Evolutionary conservation across 2,888 invertebrate genomes (phyloP).

Genomic region (Drosophila mercatorum): DNA sequence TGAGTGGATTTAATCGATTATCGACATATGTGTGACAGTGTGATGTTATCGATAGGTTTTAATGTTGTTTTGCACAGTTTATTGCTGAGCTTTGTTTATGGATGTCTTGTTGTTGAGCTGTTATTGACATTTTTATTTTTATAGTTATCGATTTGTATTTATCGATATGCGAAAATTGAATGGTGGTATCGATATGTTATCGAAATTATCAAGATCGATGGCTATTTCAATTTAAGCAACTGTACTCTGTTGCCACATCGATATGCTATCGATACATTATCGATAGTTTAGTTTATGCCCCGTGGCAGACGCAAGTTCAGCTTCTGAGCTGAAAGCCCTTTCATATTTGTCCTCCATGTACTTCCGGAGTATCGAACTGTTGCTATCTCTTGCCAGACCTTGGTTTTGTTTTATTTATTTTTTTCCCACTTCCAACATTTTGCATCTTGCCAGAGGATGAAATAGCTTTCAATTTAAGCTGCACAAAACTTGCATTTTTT

Average conservation of each 20-base stretch:
- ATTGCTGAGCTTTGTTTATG: too few species aligned
- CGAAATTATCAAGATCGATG: background rate
- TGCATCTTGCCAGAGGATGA: background rate
- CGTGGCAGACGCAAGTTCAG: too few species aligned
- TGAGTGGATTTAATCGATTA: too few species aligned
- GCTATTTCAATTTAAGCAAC: background rate
- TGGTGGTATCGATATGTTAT: background rate
- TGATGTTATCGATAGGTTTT: background rate
- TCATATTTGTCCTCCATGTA: background rate
- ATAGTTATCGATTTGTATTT: background rate
- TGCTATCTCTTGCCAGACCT: background rate
- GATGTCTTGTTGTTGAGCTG: background rate
- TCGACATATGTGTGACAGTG: background rate
- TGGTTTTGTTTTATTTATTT: background rate
- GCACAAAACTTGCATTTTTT: background rate
- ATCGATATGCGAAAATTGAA: too few species aligned
- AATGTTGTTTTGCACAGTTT: too few species aligned
- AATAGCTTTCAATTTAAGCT: slow-evolving; percentile 16
- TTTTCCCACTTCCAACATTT: background rate
- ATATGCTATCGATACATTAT: background rate
- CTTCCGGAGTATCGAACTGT: background rate
- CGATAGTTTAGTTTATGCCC: background rate
- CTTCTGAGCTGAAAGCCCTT: too few species aligned
- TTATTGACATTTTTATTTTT: background rate
- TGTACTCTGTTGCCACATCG: background rate